Base-by-base conservation (phyloP, 2,888 invertebrate species). In the Plutella xylostella region DNA sequence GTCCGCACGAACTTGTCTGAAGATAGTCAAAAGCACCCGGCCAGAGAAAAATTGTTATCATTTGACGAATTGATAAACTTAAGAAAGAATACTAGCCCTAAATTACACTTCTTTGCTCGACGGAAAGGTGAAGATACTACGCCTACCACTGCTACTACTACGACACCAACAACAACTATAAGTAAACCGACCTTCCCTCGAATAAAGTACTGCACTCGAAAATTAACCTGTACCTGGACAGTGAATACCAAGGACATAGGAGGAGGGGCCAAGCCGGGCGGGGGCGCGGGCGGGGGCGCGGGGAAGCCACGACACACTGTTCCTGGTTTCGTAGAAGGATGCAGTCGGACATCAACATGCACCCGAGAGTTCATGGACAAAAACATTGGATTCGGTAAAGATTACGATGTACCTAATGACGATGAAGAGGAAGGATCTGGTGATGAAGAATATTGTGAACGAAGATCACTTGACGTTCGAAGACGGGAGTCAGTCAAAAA, bases 221-320 rank as follows among this genome's bases (percentile, higher is more conserved):
- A 72, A 55, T 51, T 79, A 43, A 83, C 82, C 1, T 83, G 82
- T 54, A 79, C 82, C 6, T 82, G 82, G 82, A 77, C 82, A 25
- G 65, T 62, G 44, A 56, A 63, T 25, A 64, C 63, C 28, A 48
- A 60, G 22, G 61, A 62, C 45, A 62, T 19, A 19, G n/a, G 18
- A 54, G 42, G 54, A 49, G 15, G 61, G 15, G 9, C 6, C 9
- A 28, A 28, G 2, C 17, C 17, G 6, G 25, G 15, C n/a, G 19
- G 9, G 9, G 20, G 39, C 35, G 25, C 19, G 25, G 55, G 42
- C 54, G 49, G 15, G 61, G 19, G n/a, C 5, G 5, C 7, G n/a
- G 15, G 20, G 14, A 30, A 12, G 11, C 74, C 73, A 1, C 67
- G 73, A 3, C 61, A 67, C 47, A 82, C 79, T 9, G 79, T 75